Evolutionary conservation across 2,113 vertebrate species (phyloP), one percentile per base, ranked within the genome.

Genomic region (Colaptes auratus): DNA sequence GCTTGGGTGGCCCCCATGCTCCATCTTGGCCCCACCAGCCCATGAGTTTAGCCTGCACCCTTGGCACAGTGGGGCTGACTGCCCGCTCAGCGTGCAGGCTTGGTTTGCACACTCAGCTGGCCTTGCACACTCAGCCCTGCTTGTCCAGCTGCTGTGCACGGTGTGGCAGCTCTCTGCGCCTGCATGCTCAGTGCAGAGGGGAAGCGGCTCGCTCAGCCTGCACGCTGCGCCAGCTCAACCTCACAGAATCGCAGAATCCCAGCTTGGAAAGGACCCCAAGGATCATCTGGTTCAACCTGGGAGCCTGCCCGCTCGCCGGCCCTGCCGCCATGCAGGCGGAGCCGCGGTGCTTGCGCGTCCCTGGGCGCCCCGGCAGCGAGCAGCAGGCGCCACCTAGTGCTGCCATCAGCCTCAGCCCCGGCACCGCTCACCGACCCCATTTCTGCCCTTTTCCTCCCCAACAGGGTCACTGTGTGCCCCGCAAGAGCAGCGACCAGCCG

Each of bases 341-440:
- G 13, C 21, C 19, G 10, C 3, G 21, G 20, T 31, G 7, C 36
- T 12, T 12, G 66, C n/a, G 18, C 8, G 58, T n/a, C 80, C 17
- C 27, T 39, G 87, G 71, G 66, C 5, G 44, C 4, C 24, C 20
- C 2, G 50, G 58, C 58, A 3, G 92, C 74, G 70, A 74, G 90
- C 59, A 2, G 61, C 81, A 79, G 91, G 96, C 96, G 96, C 96
- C 94, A 94, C 19, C 96, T 96, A 96, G 94, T 3, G 94, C 87
- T 67, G 15, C 36, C 18, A 1, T 13, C n/a, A 42, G 11, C 48
- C 63, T 15, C 3, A 4, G 50, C 75, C 33, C 35, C 3, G 2
- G 30, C 10, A 1, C 19, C 1, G 15, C 86, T 48, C 12, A 1
- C 63, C 12, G 15, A 31, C 30, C 48, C n/a, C 48, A 0, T 19